phyloP scores from a whole-genome alignment of 2,113 vertebrate species.

The Motacilla tschutschensis region DNA sequence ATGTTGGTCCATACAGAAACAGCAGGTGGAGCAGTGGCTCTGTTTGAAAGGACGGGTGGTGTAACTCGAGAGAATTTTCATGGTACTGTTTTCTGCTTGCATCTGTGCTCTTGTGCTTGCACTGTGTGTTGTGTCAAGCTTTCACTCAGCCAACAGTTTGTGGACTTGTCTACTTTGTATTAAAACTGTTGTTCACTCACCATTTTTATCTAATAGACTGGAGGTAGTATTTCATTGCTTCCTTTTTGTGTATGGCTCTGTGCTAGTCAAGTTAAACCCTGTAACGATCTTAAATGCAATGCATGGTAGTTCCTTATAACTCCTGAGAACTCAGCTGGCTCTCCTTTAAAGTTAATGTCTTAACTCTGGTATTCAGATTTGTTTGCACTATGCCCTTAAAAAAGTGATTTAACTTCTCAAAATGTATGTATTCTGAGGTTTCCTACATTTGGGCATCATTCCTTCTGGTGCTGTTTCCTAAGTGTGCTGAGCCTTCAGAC shows the following conservation, averaged over 20 bases:
- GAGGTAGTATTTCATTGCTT: neutral
- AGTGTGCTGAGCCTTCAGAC: neutral
- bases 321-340: neutral
- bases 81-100: neutral
- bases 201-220: neutral
- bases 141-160: neutral
- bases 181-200: neutral
- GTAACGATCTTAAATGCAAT: rapidly evolving
- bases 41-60: neutral
- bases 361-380: neutral
- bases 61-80: neutral
- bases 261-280: neutral
- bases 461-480: neutral
- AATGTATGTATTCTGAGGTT: neutral
- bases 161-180: neutral
- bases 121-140: neutral
- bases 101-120: rapidly evolving
- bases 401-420: neutral
- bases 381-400: neutral
- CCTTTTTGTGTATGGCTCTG: neutral
- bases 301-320: neutral
- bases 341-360: neutral
- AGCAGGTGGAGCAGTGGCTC: constrained; percentile 62
- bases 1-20: neutral
- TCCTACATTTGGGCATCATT: neutral